Evolutionary conservation across 2,797 vertebrate species (phyloP), one percentile per base, ranked within the genome.

Genomic region (Melanotaenia parkinsoni): DNA sequence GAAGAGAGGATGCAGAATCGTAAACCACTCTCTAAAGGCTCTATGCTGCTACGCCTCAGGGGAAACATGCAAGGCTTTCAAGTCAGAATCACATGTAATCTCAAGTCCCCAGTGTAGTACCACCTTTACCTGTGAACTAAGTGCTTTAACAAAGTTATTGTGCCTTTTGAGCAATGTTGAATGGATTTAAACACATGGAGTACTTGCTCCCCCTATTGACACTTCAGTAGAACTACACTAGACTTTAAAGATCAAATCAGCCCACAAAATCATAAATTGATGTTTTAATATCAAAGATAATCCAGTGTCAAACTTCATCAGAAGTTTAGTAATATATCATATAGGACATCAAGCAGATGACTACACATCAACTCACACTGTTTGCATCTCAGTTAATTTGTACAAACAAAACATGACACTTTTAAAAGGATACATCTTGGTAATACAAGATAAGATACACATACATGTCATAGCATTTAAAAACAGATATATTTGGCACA

Each of bases 181-280:
- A 6, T 8, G 0, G 22, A 18, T 13, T 7, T 16, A 43, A 8
- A 59, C 40, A 61, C 5, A 33, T 40, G 47, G 62, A 14, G 22
- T 45, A 54, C 13, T 62, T 61, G 35, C 79, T 53, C 87, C 85
- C 79, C 73, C 91, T 85, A 47, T 69, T 90, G 91, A 67, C 2
- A 18, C 6, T 0, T 47, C 7, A 26, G 59, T 43, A 71, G 58
- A 76, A 88, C 67, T 89, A 58, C 79, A 77, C 5, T 12, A 35
- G 7, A 50, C 56, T 14, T 20, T 43, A 3, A 43, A 50, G 7
- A 43, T 33, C 22, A 1, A 16, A 37, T 32, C 8, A 24, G 53
- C 56, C 18, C 1, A 54, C 22, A 54, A 28, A 54, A 18, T 18
- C 11, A 54, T 12, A 12, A 28, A 54, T 3, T 12, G 22, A 22